Base-by-base conservation (phyloP, 2,888 invertebrate genomes). In the Thymelicus lineola region DNA sequence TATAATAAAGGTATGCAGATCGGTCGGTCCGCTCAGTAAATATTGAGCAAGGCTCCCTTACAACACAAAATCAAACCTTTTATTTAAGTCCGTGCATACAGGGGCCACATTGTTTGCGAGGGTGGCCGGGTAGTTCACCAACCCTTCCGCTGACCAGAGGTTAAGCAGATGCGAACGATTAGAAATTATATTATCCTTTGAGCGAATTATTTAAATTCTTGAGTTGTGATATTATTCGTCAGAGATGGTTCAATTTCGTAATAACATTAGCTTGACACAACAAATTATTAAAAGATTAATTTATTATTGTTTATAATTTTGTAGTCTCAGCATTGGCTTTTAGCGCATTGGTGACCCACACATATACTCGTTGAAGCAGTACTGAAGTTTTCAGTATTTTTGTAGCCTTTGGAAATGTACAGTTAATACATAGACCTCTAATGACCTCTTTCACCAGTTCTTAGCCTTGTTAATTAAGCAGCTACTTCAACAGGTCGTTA, bases 21-120 rank as follows among this genome's bases (percentile, higher is more conserved):
- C 81, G 80, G 79, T 82, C 81, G 87, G 88, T 83, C 83, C 85
- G 77, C 82, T 88, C 82, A 66, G 81, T 87, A 91, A 94, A 94
- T 93, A 93, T 93, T 93, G 89, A 84, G 82, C 80, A 80, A 84
- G 81, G 85, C 82, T 83, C 88, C 90, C 88, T 89, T 91, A 90
- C 90, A 92, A 93, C 93, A 91, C 86, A 88, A 93, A 94, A 93
- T 93, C 94, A 93, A 93, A 93, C 93, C 93, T 93, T 93, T 93
- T 94, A 93, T 93, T 92, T 93, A 93, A 92, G 87, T 87, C 88
- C 86, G 78, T 74, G 86, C 86, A 88, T 83, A 89, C 90, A 89
- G 85, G 84, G 89, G 89, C 88, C 81, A 76, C 82, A 81, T 83
- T 87, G 86, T 87, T 89, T 88, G 86, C 79, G 78, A 82, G 83